These are phyloP conservation scores for Drosophila varians DNA, from an alignment of 1,140 invertebrate genomes.

Conservation along the genomic window DNA sequence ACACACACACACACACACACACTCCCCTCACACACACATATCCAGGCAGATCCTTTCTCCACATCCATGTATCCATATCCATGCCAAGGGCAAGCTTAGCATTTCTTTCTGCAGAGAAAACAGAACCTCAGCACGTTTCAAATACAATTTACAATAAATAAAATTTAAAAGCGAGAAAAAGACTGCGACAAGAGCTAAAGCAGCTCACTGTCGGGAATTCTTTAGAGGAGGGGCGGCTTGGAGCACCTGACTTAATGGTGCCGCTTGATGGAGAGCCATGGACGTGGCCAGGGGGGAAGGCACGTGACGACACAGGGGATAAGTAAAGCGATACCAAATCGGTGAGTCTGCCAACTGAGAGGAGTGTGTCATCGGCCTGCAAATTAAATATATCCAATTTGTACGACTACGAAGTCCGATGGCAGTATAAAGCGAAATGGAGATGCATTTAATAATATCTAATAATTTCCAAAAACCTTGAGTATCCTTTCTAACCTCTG, in stretches of 20 bases:
- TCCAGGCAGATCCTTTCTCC: constrained; percentile 10
- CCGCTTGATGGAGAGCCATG: constrained; percentile 17
- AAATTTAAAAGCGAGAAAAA: constrained; percentile 78
- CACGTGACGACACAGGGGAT: constrained; percentile 64
- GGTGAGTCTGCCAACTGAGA: constrained; percentile 4
- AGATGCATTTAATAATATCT: background rate
- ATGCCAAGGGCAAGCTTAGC: constrained; percentile 57
- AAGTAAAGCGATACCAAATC: constrained; percentile 58
- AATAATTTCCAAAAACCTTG: background rate
- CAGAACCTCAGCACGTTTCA: constrained; percentile 80
- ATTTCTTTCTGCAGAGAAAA: constrained; percentile 53
- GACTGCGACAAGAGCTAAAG: constrained; percentile 61
- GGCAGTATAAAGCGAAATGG: background rate
- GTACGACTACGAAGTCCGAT: background rate
- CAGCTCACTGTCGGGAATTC: constrained; percentile 19
- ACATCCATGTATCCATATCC: constrained; percentile 52
- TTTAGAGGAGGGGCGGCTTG: constrained; percentile 3
- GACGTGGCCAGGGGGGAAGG: constrained; percentile 24
- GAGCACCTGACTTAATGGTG: constrained; percentile 62
- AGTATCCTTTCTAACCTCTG: no score
- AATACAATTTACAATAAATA: constrained; percentile 82
- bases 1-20: constrained; percentile 32
- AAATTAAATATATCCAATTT: constrained; percentile 36
- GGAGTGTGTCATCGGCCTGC: constrained; percentile 3
- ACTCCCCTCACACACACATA: constrained; percentile 25